Conservation (phyloP, 2,888 invertebrate species). For the Thalpophila matura region DNA sequence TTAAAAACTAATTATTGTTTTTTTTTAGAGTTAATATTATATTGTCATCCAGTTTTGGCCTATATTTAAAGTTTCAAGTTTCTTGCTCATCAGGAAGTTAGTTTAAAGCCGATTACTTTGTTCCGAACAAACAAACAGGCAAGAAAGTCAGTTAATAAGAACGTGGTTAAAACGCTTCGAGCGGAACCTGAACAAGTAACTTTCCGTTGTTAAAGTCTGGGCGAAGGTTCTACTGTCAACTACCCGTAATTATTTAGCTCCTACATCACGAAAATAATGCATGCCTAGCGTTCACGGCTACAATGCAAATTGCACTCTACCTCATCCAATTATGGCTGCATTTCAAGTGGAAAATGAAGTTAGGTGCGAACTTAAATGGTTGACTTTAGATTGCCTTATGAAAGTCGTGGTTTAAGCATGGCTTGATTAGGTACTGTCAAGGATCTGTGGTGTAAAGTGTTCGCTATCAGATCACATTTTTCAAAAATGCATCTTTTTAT, state of each 20-base stretch:
- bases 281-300: neutral
- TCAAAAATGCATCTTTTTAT: no score
- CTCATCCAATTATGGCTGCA: conserved; percentile 3
- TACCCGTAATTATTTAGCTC: conserved; percentile 10
- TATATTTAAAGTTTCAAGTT: no score
- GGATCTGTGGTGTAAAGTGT: neutral
- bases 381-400: conserved; percentile 13
- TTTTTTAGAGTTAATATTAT: no score
- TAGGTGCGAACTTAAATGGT: neutral
- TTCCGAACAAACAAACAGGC: no score
- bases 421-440: neutral
- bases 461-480: no score
- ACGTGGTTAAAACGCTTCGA: no score
- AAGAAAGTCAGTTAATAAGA: no score
- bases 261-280: conserved; percentile 12
- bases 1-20: no score
- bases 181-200: no score
- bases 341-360: conserved; percentile 9
- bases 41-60: no score
- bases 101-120: no score
- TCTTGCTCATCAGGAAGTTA: no score
- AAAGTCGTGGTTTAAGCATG: neutral
- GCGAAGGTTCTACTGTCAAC: neutral
- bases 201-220: neutral
- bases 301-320: conserved; percentile 20